Conservation (phyloP, 2,888 invertebrate genomes). For the Congeria kusceri region DNA sequence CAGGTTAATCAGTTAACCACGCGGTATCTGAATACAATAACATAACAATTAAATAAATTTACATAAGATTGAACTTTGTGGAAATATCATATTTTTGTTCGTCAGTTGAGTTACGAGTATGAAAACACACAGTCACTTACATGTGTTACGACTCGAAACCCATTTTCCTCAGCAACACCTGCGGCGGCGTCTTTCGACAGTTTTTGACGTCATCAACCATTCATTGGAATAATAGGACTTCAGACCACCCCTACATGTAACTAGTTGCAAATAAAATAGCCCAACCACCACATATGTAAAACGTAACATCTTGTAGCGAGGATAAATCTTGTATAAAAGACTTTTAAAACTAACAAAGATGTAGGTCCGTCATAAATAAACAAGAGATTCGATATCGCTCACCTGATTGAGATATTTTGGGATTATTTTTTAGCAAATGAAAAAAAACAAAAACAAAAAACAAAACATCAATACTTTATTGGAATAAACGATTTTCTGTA, state of each 20-base stretch:
- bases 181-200: not conserved
- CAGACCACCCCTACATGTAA: slow-evolving; percentile 23
- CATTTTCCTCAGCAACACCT: slow-evolving; percentile 13
- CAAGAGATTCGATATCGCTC: too few relatives aligned
- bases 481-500: too few relatives aligned
- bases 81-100: too few relatives aligned
- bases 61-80: not conserved
- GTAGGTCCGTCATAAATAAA: too few relatives aligned
- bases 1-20: not conserved
- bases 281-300: not conserved
- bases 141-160: slow-evolving; percentile 28
- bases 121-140: slow-evolving; percentile 8
- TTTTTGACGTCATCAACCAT: slow-evolving; percentile 30
- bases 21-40: not conserved
- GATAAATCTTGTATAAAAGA: too few relatives aligned
- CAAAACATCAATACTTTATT: too few relatives aligned
- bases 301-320: not conserved
- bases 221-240: slow-evolving; percentile 32
- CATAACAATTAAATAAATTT: not conserved
- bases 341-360: too few relatives aligned
- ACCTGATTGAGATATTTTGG: too few relatives aligned
- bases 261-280: not conserved
- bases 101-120: too few relatives aligned
- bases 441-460: too few relatives aligned
- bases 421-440: too few relatives aligned